Base-by-base conservation (phyloP, 1,140 invertebrate genomes). In the Bombyx mandarina region DNA sequence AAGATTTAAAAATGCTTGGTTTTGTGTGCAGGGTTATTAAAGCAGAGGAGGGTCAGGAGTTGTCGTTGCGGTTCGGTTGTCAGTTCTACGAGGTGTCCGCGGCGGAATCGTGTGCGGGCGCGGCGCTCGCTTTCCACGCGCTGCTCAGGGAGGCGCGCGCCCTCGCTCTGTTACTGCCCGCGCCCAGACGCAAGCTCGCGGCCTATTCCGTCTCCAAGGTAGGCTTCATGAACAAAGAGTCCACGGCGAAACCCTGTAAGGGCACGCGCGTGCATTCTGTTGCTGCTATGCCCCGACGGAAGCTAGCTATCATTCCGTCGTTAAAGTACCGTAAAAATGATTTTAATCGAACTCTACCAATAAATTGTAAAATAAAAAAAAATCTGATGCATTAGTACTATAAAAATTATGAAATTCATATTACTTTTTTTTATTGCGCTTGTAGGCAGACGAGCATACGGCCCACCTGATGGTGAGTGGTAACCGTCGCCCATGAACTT, bases 71-170 rank as follows among this genome's bases (percentile, higher is more conserved):
- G 52, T 94, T 92, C 72, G 92, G 94, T 10, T 96, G 94, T 75
- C 94, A 94, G 74, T 96, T 95, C 80, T 95, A 94, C 79, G 94
- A 96, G 82, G 94, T 96, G 57, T 95, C 94, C 54, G 94, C 94
- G 9, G 94, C 94, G 10, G 94, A 96, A 74, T 94, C 92, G 76
- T 92, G 91, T 57, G 91, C 93, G 1, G 94, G 94, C 26, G 93
- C 95, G 0, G 93, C 92, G 45, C 85, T 95, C 51, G 94, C 94
- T 1, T 96, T 96, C 82, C 94, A 95, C 68, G 93, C 92, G 7
- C 84, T 96, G n/a, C 80, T 93, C 12, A 77, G 92, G 45, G 94
- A 95, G 75, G 93, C 93, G 1, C 88, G 92, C 44, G 92, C 93
- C 6, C 89, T 93, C 0, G 93, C 94, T 64, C 80, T 94, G 45